Base-by-base conservation (phyloP, 2,888 invertebrate genomes). In the Drosophila fungiperda region DNA sequence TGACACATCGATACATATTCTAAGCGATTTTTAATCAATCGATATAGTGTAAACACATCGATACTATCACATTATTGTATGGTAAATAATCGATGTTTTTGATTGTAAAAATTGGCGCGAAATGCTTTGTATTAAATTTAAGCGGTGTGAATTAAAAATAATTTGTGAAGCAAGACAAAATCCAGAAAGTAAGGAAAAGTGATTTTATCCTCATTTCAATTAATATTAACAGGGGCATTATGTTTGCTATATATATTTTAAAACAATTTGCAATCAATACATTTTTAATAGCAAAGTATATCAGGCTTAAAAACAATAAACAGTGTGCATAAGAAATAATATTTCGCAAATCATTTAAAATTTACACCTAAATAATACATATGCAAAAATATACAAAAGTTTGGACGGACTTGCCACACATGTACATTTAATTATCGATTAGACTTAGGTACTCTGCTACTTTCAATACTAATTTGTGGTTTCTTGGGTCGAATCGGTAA, bases 351-450 rank as follows among this genome's bases (percentile, higher is more conserved):
- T 23, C 48, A 26, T 26, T 23, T 9, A 17, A 45, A 23, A 17
- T 20, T n/a, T 26, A 48, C 9, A 3, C n/a, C 55, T 38, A 59
- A 36, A 48, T 49, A 35, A 40, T 45, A 65, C 1, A 52, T 9
- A 23, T 23, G 33, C 1, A 42, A 2, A 35, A 7, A 53, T 33
- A 49, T n/a, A 55, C 12, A n/a, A 45, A 35, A 23, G 12, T 3
- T 32, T 42, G 23, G 29, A 66, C 52, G 59, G 36, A 48, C 17
- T 26, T 48, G 20, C 23, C 20, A 66, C 7, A 61, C 50, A 54
- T 59, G 8, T 58, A 61, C 49, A 77, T 26, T 36, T 11, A 54
- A 29, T 29, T 17, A 70, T 54, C 15, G 20, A 38, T n/a, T 40
- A 17, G 40, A 17, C 1, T 17, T n/a, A 17, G 20, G 15, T 6